These are phyloP conservation scores for Pristionchus exspectatus DNA, from an alignment of 2,888 invertebrate genomes.

Conservation along the genomic window DNA sequence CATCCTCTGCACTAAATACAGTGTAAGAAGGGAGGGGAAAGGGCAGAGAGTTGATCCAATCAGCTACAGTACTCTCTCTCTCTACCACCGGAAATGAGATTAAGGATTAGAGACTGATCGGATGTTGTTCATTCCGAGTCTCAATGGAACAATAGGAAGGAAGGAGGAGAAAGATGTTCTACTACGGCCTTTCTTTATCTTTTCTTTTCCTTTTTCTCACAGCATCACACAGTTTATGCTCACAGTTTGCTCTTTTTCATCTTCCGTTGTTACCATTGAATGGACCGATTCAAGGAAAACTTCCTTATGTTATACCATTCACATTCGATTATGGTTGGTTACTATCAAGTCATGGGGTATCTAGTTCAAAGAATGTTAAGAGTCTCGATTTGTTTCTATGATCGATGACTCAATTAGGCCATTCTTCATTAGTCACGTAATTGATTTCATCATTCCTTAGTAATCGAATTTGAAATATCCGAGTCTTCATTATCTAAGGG, in stretches of 20 bases:
- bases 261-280: constrained; percentile 3
- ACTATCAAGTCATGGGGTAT: background rate
- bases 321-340: background rate
- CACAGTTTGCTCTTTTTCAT: constrained; percentile 38
- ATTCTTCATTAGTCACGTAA: background rate
- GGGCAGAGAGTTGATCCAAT: constrained; percentile 26
- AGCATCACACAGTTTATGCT: constrained; percentile 47
- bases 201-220: background rate
- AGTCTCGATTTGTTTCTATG: background rate
- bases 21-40: background rate
- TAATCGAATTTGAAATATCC: background rate
- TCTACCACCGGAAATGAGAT: constrained; percentile 2
- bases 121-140: background rate
- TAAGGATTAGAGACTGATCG: constrained; percentile 46
- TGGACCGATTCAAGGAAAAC: background rate
- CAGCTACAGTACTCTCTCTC: background rate
- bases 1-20: constrained; percentile 36
- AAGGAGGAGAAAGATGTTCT: background rate
- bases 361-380: background rate
- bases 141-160: background rate
- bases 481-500: background rate
- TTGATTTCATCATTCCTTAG: constrained; percentile 14
- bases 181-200: background rate
- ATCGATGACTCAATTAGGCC: constrained; percentile 18
- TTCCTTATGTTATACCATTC: constrained; percentile 20